Conservation (phyloP, 2,113 vertebrate genomes). For the Hipposideros armiger region DNA sequence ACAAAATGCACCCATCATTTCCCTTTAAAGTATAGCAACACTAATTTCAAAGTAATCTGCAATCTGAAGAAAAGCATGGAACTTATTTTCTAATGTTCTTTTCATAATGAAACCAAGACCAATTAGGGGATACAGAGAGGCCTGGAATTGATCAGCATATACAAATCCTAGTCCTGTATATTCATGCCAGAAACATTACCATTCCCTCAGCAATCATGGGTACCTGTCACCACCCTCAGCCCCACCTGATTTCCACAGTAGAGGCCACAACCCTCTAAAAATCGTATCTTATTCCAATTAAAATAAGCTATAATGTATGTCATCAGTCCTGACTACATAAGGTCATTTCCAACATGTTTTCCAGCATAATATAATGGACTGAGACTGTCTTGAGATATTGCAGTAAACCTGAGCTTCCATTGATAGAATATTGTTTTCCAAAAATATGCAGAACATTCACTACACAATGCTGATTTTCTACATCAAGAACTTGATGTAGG, state of each 20-base stretch:
- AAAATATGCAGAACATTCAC: not conserved
- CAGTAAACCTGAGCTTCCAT: not conserved
- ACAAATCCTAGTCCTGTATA: not conserved
- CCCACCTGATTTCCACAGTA: not conserved
- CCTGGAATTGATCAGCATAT: not conserved
- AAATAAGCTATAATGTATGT: not conserved
- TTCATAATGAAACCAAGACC: not conserved
- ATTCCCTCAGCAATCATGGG: not conserved
- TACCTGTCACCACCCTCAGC: not conserved
- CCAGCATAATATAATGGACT: not conserved
- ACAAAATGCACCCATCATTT: not conserved
- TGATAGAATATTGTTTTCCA: constrained; percentile 21
- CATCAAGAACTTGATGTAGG: not conserved
- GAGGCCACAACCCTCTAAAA: not conserved
- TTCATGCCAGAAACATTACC: not conserved
- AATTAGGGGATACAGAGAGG: not conserved
- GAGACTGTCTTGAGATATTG: constrained; percentile 17
- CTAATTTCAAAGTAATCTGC: constrained; percentile 29
- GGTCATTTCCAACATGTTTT: not conserved
- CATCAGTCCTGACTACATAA: not conserved
- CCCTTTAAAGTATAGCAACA: not conserved
- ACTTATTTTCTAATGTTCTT: constrained; percentile 11
- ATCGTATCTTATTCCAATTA: not conserved
- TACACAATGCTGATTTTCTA: constrained; percentile 53
- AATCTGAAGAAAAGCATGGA: not conserved